A percentile compares a stretch with the other conserved stretches of the same genome.
These are phyloP conservation scores for Malacoctenus gilli DNA, from an alignment of 2,797 vertebrate species.

Conservation along the genomic window DNA sequence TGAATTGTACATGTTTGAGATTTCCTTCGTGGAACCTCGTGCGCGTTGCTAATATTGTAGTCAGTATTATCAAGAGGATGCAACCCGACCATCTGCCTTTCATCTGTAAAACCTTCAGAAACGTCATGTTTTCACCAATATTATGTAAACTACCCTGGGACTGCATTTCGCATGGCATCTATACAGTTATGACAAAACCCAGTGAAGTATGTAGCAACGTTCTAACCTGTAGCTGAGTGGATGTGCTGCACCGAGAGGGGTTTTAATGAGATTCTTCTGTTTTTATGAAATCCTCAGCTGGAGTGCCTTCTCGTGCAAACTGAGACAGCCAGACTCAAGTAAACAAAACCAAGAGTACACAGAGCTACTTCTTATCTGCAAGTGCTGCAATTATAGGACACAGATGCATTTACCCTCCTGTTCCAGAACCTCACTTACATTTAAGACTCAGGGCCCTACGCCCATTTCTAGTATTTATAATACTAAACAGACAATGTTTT, in stretches of 20 bases:
- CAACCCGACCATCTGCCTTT: too few species aligned
- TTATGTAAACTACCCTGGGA: conserved; percentile 8
- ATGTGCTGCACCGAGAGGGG: conserved; percentile 18
- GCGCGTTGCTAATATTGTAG: too few species aligned
- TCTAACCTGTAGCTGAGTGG: conserved; percentile 16
- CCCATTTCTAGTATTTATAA: too few species aligned
- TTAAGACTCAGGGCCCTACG: too few species aligned
- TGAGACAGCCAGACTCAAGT: conserved; percentile 27
- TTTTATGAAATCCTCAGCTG: conserved; percentile 56
- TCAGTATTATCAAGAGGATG: too few species aligned
- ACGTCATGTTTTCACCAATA: too few species aligned
- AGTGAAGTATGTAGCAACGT: conserved; percentile 55
- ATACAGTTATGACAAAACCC: conserved; percentile 16
- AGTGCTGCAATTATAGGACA: background rate
- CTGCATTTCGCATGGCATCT: conserved; percentile 13
- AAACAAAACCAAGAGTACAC: conserved; percentile 4
- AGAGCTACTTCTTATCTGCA: conserved; percentile 17
- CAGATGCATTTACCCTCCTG: background rate
- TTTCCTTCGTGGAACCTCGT: too few species aligned
- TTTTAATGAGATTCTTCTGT: conserved; percentile 64
- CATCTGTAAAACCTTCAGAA: too few species aligned
- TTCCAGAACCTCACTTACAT: too few species aligned
- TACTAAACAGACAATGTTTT: too few species aligned
- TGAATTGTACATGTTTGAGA: too few species aligned
- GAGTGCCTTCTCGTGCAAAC: conserved; percentile 72